phyloP scores from a whole-genome alignment of 2,888 invertebrate species.

The Unio pictorum region DNA sequence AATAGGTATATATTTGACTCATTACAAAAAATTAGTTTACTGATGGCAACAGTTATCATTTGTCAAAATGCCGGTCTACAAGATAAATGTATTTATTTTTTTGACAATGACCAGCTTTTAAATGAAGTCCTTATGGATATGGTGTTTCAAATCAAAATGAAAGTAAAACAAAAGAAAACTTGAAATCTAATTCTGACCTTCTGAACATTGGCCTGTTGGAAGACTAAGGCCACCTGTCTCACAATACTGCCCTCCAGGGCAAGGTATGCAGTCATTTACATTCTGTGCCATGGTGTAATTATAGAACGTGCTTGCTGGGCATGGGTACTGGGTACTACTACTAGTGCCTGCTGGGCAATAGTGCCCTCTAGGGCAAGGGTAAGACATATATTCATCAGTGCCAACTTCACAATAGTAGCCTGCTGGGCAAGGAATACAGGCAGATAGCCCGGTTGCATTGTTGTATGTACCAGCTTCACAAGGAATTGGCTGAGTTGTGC shows the following conservation, averaged over 20 bases:
- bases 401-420: constrained; percentile 66
- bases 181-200: constrained; percentile 41
- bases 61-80: no score
- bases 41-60: no score
- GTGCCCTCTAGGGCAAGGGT: constrained; percentile 62
- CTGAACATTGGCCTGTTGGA: constrained; percentile 59
- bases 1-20: no score
- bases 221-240: constrained; percentile 49
- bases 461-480: constrained; percentile 62
- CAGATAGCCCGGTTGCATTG: constrained; percentile 53
- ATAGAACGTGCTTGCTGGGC: constrained; percentile 63
- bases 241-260: constrained; percentile 66
- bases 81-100: no score
- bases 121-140: no score
- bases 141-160: not conserved
- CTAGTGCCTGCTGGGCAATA: constrained; percentile 63
- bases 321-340: constrained; percentile 54
- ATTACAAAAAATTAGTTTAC: no score
- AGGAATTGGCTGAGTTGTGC: constrained; percentile 53
- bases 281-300: constrained; percentile 56
- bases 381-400: constrained; percentile 47
- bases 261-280: constrained; percentile 59
- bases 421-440: constrained; percentile 62
- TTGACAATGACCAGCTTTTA: no score
- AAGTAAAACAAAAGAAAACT: not conserved